Evolutionary conservation across 2,797 vertebrate genomes (phyloP).

Genomic region (Myripristis murdjan): DNA sequence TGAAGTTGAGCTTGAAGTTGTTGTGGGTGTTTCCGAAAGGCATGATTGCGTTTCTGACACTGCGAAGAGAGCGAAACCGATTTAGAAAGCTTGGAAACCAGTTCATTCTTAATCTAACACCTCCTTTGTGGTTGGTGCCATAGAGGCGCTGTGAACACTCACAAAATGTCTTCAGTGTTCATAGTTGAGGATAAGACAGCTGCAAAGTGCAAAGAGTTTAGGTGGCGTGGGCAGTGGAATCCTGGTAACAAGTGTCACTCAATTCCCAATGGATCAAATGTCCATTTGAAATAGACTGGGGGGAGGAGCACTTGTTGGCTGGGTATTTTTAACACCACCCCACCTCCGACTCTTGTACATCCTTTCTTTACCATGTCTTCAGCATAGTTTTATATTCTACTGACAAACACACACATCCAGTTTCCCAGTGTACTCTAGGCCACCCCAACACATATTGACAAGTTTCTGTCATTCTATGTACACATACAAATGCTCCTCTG

Average conservation of each 20-base stretch:
- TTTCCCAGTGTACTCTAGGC: conserved; percentile 18
- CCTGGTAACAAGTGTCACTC: conserved; percentile 72
- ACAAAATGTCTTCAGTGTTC: conserved; percentile 3
- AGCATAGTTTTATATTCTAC: conserved; percentile 9
- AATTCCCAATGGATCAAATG: conserved; percentile 70
- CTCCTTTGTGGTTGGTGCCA: not conserved
- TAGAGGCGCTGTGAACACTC: not conserved
- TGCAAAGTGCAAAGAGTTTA: conserved; percentile 62
- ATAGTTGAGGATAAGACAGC: conserved; percentile 54
- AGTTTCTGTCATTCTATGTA: not conserved
- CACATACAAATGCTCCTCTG: not conserved
- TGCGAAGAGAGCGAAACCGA: conserved; percentile 59
- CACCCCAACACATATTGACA: conserved; percentile 7
- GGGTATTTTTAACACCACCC: conserved; percentile 78
- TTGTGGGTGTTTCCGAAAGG: conserved; percentile 97
- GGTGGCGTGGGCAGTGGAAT: conserved; percentile 55
- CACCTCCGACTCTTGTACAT: conserved; percentile 38
- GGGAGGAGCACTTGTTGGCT: conserved; percentile 40
- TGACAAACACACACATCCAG: not conserved
- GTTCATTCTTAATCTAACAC: not conserved
- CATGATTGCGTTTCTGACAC: conserved; percentile 89
- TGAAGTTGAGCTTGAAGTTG: conserved; percentile 94
- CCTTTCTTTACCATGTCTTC: conserved; percentile 34
- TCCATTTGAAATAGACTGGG: conserved; percentile 69
- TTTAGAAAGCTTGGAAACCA: not conserved